Percentiles rank a stretch among this genome's conserved stretches.
Evolutionary conservation across 2,113 vertebrate genomes (phyloP).

Genomic region (Lophochroa leadbeateri): DNA sequence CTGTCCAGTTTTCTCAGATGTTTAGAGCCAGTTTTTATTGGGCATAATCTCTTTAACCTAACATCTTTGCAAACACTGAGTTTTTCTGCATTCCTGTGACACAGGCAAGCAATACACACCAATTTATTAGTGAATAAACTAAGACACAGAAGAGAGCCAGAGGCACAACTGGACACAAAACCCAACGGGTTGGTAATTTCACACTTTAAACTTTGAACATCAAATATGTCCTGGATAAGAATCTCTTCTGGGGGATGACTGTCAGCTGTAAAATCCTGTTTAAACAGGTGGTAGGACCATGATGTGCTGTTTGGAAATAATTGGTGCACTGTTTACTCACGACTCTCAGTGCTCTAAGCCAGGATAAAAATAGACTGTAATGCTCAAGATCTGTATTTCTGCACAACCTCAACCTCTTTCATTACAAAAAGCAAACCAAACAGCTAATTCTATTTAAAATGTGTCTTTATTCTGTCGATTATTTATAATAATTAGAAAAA

Average conservation of each 20-base stretch:
- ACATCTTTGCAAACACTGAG: conserved; percentile 25
- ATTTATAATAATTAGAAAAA: conserved; percentile 1
- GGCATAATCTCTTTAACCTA: conserved; percentile 37
- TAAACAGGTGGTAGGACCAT: neutral
- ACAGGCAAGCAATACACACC: neutral
- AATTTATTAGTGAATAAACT: conserved; percentile 11
- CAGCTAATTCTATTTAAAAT: neutral
- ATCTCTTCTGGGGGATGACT: neutral
- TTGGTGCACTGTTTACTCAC: conserved; percentile 24
- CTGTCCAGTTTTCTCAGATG: conserved; percentile 36
- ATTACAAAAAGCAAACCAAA: conserved; percentile 1
- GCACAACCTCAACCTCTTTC: neutral
- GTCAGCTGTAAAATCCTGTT: conserved; percentile 22
- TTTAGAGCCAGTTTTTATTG: conserved; percentile 41
- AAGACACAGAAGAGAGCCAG: conserved; percentile 3
- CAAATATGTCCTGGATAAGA: neutral
- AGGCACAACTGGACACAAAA: conserved; percentile 45
- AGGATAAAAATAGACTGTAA: neutral
- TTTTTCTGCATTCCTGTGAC: neutral
- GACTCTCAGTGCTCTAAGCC: neutral
- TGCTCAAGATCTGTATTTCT: conserved; percentile 5
- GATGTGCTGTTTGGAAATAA: conserved; percentile 39
- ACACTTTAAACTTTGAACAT: conserved; percentile 43
- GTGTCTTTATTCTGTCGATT: neutral
- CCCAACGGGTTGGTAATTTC: neutral